Percentiles rank a stretch among this genome's conserved stretches.
Evolutionary conservation across 2,888 invertebrate genomes (phyloP).

Genomic region (Spialia ferax): DNA sequence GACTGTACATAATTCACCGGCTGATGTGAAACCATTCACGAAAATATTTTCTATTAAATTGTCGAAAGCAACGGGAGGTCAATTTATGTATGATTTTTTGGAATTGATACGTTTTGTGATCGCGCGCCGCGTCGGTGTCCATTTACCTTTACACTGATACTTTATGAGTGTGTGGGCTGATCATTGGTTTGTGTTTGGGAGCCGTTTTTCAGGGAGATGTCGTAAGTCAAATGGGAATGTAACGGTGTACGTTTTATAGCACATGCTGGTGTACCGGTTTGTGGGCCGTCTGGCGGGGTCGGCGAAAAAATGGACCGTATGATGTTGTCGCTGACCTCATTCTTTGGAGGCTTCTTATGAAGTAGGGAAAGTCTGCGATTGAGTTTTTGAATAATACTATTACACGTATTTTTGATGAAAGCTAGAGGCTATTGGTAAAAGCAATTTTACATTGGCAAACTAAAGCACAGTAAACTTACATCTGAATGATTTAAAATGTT

Average conservation of each 20-base stretch:
- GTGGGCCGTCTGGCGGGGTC: slow-evolving; percentile 37
- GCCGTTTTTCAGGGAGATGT: slow-evolving; percentile 55
- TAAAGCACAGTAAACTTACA: too few relatives aligned
- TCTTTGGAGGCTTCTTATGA: slow-evolving; percentile 16
- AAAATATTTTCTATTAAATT: slow-evolving; percentile 47
- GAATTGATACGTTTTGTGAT: slow-evolving; percentile 54
- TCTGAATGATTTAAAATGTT: too few relatives aligned
- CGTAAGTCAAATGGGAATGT: slow-evolving; percentile 48
- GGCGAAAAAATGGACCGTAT: slow-evolving; percentile 36
- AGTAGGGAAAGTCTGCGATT: too few relatives aligned
- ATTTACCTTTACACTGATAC: slow-evolving; percentile 47
- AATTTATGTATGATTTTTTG: slow-evolving; percentile 52
- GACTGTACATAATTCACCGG: slow-evolving; percentile 16
- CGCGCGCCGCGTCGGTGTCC: slow-evolving; percentile 45
- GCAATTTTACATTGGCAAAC: too few relatives aligned
- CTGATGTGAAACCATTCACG: slow-evolving; percentile 23
- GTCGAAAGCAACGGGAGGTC: slow-evolving; percentile 55
- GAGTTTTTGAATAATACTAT: too few relatives aligned
- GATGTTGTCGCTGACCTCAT: slow-evolving; percentile 10
- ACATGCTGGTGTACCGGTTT: slow-evolving; percentile 41
- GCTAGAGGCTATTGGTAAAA: too few relatives aligned
- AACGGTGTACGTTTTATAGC: slow-evolving; percentile 39
- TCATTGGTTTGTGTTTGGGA: slow-evolving; percentile 49
- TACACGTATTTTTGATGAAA: too few relatives aligned
- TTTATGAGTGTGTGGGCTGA: slow-evolving; percentile 59